phyloP scores from a whole-genome alignment of 2,797 vertebrate genomes.

The Agapornis canus region DNA sequence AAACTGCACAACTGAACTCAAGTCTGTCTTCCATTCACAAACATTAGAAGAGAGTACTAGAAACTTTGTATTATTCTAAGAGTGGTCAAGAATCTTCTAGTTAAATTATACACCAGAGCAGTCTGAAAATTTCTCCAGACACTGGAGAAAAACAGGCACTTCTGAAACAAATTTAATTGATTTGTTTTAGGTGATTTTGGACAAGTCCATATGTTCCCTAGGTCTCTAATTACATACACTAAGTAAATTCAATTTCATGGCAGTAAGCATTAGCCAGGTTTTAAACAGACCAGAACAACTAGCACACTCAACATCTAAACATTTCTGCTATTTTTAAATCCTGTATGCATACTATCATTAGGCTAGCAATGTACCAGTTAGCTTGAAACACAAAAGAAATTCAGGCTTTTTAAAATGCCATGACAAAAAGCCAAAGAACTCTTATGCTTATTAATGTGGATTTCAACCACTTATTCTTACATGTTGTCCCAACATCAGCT shows the following conservation, averaged over 20 bases:
- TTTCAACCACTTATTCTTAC: neutral
- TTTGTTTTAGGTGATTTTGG: neutral
- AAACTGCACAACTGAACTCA: neutral
- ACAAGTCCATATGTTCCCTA: fast-evolving
- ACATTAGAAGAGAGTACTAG: neutral
- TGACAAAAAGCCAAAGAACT: neutral
- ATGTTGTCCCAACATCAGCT: neutral
- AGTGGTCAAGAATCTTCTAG: neutral
- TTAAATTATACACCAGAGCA: neutral
- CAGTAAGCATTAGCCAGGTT: neutral
- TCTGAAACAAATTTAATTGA: neutral
- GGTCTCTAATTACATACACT: neutral
- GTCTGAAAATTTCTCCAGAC: neutral
- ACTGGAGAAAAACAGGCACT: neutral
- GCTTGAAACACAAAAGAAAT: neutral
- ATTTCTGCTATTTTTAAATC: neutral
- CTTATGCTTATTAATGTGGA: neutral
- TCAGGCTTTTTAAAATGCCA: neutral
- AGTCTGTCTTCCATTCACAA: neutral
- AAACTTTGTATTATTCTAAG: neutral
- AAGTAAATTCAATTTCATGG: neutral
- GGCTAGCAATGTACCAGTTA: neutral
- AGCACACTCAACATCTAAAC: neutral
- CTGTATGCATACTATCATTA: fast-evolving
- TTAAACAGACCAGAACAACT: neutral